Base-by-base conservation (phyloP, 2,888 invertebrate species). In the Brassicogethes aeneus region DNA sequence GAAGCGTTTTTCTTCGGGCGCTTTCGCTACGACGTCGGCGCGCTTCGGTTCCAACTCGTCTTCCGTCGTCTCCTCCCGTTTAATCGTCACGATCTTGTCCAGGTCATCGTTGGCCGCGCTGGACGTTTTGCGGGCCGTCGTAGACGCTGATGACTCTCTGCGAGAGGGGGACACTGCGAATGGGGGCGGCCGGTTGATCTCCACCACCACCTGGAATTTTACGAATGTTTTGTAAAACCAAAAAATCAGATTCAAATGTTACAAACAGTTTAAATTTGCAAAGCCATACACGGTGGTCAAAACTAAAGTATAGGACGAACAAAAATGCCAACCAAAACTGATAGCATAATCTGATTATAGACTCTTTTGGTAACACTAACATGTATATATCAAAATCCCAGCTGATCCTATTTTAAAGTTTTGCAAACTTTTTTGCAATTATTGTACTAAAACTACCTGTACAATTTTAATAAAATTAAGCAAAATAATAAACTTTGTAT, bases 1-100 rank as follows among this genome's bases (percentile, higher is more conserved):
- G 51, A 73, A 72, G 35, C 70, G 69, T 41, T 65, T 59, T 29
- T 61, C 57, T 47, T 48, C 44, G 17, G 29, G 32, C n/a, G 41
- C 36, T 8, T 31, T 36, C 14, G 5, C 23, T 10, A 23, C 14
- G 17, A 12, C 23, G 7, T 17, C 10, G 5, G 23, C 16, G 16
- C 30, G 10, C 17, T 37, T 45, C 43, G 16, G 31, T 23, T 12
- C 36, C 37, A 17, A 39, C 15, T 46, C 30, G 29, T 33, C 34
- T 8, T 47, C 49, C 13, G 45, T n/a, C n/a, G 47, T 7, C 37
- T 57, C 56, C 13, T 49, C 50, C 12, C 52, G 45, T 30, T 47
- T 49, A 34, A 57, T 49, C 0, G 62, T 60, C 30, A 61, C 47
- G 36, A 65, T 65, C 48, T 62, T 64, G 48, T 65, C 63, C 16